phyloP scores from a whole-genome alignment of 2,888 invertebrate species.

The Tinea pellionella region DNA sequence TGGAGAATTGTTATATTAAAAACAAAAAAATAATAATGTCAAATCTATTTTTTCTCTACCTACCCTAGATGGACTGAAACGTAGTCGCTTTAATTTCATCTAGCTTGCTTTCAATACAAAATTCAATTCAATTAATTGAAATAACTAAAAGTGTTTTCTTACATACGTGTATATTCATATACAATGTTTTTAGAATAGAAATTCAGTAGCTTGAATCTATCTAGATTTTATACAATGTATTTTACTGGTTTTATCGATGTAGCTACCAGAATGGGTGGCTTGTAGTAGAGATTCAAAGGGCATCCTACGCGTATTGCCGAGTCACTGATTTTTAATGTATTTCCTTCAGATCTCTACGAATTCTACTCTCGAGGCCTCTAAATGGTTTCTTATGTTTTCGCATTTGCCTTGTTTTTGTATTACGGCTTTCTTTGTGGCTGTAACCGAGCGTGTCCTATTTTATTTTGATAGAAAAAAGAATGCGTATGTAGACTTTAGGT shows the following conservation, averaged over 20 bases:
- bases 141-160: too few relatives aligned
- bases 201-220: neutral
- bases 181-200: neutral
- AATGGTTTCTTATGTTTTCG: conserved; percentile 12
- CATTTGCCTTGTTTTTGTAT: conserved; percentile 10
- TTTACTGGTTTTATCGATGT: neutral
- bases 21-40: too few relatives aligned
- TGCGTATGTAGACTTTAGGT: conserved; percentile 7
- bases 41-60: too few relatives aligned
- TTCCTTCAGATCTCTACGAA: conserved; percentile 16
- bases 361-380: conserved; percentile 8
- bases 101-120: too few relatives aligned
- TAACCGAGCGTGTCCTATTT: conserved; percentile 8
- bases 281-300: neutral
- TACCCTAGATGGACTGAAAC: too few relatives aligned
- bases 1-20: too few relatives aligned
- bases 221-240: neutral
- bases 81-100: too few relatives aligned
- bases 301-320: conserved; percentile 15
- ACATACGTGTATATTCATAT: neutral
- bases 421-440: conserved; percentile 5
- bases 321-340: conserved; percentile 19
- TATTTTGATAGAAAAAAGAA: neutral
- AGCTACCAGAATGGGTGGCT: neutral
- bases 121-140: too few relatives aligned